Evolutionary conservation across 2,888 invertebrate species (phyloP), one percentile per base, ranked within the genome.

Genomic region (Phengaris alcon): DNA sequence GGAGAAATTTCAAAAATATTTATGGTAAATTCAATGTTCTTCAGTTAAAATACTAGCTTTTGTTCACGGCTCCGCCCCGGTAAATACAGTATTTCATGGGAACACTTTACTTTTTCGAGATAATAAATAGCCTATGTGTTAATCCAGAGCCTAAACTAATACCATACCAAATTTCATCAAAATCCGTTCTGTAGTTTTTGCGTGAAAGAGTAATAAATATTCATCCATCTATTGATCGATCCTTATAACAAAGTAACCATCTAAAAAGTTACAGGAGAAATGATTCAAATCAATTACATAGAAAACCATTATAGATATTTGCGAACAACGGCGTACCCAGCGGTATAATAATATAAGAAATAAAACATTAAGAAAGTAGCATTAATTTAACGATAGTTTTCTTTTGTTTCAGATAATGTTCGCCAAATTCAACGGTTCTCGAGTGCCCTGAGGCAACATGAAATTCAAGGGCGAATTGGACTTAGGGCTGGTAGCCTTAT

Each of bases 371-470:
- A 77, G 77, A 78, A 78, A 76, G 78, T 75, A 70, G 75, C 74
- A 79, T 78, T 77, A 79, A 78, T 77, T 79, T 75, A 79, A 79
- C 81, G 77, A 75, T 51, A 68, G 52, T 78, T 80, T 84, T 82
- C 81, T 76, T 83, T 92, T 92, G 90, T 92, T 92, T 55, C 91
- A 92, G 92, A 90, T 92, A 90, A 91, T 91, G 90, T 77, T 84
- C 78, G 83, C 82, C 80, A 82, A 83, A 80, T 85, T 81, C 81
- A 80, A 77, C 79, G 81, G 82, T 80, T 77, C 79, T 80, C 84
- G 80, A 81, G 84, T 87, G 90, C 87, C 89, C 87, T 91, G 84
- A 91, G 85, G 87, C 89, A 90, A 86, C 81, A 93, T 93, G 93
- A 88, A 84, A 87, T 83, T 91, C 81, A 86, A 85, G 82, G 82